Evolutionary conservation across 2,113 vertebrate species (phyloP), one percentile per base, ranked within the genome.

Genomic region (Percina caprodes): DNA sequence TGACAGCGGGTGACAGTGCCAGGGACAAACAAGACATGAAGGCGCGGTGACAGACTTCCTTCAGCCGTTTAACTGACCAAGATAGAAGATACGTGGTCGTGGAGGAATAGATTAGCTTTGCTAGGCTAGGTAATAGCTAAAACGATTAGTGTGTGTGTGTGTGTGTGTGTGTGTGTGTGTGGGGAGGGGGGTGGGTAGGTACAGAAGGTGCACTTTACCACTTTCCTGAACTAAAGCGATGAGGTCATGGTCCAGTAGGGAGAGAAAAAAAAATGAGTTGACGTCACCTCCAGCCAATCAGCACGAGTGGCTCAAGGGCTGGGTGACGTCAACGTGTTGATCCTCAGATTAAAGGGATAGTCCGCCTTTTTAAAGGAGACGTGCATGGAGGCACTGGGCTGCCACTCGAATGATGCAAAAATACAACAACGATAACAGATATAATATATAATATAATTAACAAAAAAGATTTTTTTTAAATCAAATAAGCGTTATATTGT

Each of bases 201-300:
- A 87, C 83, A 88, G 91, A 92, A 94, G 94, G 93, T 94, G 93
- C 92, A 94, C 94, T 95, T 94, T 90, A 92, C 94, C 94, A 94
- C 95, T 95, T 94, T 94, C 94, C 91, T 96, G 93, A 95, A 95
- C 95, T 90, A 93, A 93, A 87, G 30, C 92, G 96, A 96, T 97
- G 96, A 97, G 96, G 96, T 97, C 96, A 97, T 96, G 95, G 94
- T 92, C 94, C 91, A 94, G 88, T 63, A 84, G 56, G 60, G 79
- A 63, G 46, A 62, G 46, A 90, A 45, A 71, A 92, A 71, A 92
- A 88, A 86, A 6, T 3, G 74, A 80, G 93, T 93, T 97, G 95
- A 98, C 97, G 97, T 98, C 97, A 98, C 90, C 93, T 74, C 51
- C 89, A 97, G 94, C 97, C 97, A 98, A 98, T 98, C 95, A 95